phyloP scores from a whole-genome alignment of 2,113 vertebrate species.

The Pseudorasbora parva region DNA sequence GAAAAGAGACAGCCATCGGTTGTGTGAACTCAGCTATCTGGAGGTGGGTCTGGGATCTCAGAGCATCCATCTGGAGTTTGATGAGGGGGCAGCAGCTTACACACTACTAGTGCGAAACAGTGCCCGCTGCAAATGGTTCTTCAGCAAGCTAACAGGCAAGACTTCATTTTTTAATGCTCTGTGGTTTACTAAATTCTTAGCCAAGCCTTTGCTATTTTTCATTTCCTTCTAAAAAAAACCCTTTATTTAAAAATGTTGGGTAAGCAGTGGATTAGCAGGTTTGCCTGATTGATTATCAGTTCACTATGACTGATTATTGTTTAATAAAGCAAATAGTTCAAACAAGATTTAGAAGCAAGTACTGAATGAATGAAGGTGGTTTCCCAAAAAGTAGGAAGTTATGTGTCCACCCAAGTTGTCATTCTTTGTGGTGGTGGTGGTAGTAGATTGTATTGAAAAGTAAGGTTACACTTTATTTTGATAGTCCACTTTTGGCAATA shows the following conservation, averaged over 20 bases:
- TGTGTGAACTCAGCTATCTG: conserved; percentile 82
- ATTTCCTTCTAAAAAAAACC: no score
- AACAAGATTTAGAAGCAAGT: neutral
- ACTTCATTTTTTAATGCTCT: neutral
- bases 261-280: neutral
- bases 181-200: neutral
- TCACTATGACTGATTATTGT: conserved; percentile 35
- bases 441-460: neutral
- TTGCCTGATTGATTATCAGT: neutral
- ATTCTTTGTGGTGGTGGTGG: neutral
- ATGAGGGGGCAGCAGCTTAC: conserved; percentile 78
- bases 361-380: neutral
- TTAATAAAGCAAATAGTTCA: conserved; percentile 31
- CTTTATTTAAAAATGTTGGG: neutral
- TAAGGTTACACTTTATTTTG: no score
- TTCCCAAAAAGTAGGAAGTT: neutral
- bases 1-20: conserved; percentile 77
- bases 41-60: conserved; percentile 87
- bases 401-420: neutral
- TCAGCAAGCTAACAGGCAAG: conserved; percentile 82
- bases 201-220: no score
- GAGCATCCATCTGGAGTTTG: conserved; percentile 86
- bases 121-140: conserved; percentile 81
- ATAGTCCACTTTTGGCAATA: no score
- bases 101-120: conserved; percentile 84